Base-by-base conservation (phyloP, 2,797 vertebrate species). In the Micropoecilia bifurca region DNA sequence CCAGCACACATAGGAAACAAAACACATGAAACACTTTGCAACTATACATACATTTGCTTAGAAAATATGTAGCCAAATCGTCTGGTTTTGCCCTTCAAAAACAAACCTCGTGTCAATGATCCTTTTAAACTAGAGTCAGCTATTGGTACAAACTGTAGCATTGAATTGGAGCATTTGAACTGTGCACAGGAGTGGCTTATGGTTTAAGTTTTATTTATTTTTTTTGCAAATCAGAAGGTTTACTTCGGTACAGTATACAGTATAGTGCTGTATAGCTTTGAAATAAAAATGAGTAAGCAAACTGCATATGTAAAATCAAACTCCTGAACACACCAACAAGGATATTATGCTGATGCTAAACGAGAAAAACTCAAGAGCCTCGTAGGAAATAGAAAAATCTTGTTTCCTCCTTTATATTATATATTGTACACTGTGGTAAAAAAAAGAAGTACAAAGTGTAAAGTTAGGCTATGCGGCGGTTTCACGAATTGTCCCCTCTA, bases 401-500 rank as follows among this genome's bases (percentile, higher is more conserved):
- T 87, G 76, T 94, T 94, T 94, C 91, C 91, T 88, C 89, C 88
- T 82, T 92, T 84, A 92, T 96, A 97, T 97, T 97, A 92, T 95
- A 95, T 94, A 96, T 94, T 95, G 90, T 95, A 95, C 94, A 95
- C 85, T 92, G 91, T 91, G 87, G 93, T 96, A 95, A 93, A 96
- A 95, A 68, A 96, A 94, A 89, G 28, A 59, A 72, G 41, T 95
- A 96, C 78, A 96, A 96, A 98, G 97, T 96, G 94, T 97, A 96
- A 97, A 94, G 95, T 93, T 96, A 96, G 95, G 96, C 97, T 98
- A 99, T 96, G 98, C 98, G 96, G 98, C 97, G 95, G 98, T 99
- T 97, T 99, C 98, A 94, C 98, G 97, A 97, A 99, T 99, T 94
- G 97, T 97, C 95, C 97, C 97, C 95, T 99, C 98, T 94, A 99